Base-by-base conservation (phyloP, 2,888 invertebrate species). In the Drosophila nr. medialis region DNA sequence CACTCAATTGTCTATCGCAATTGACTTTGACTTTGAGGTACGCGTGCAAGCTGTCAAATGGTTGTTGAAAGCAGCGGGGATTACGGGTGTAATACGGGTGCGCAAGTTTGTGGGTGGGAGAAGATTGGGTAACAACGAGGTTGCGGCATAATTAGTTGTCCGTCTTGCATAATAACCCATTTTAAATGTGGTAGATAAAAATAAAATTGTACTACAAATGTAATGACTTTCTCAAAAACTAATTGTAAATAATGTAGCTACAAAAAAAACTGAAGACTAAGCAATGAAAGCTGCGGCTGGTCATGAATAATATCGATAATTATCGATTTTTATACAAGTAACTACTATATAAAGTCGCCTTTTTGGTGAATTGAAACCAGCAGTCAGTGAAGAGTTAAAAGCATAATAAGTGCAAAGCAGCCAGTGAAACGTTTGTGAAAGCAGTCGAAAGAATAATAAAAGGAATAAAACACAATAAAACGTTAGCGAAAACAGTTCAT, bases 1-100 rank as follows among this genome's bases (percentile, higher is more conserved):
- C 48, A 27, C 48, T 24, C 7, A 65, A 72, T 74, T 63, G 40
- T 64, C 64, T 27, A 58, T 38, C 74, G 66, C 86, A 84, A 84
- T 84, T 89, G 87, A 74, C 85, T 82, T 82, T 85, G 85, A 87
- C 85, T 82, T 87, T 81, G 86, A 75, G 49, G 64, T 42, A 56
- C 54, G 68, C 77, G 80, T 76, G 80, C 54, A 59, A 11, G 50
- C 58, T 50, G 72, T 73, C 74, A 63, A 65, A 62, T 49, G 34
- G 18, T 7, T 27, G 21, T 2, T 0, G 11, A n/a, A 29, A 13
- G 18, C 15, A 2, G 36, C n/a, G 56, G 45, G 21, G 7, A 7
- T 21, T 45, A 4, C 11, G 55, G 24, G 15, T 2, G 36, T 3
- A 29, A 27, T 8, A n/a, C 29, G 21, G n/a, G 2, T 18, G 27